Evolutionary conservation across 2,888 invertebrate species (phyloP), one percentile per base, ranked within the genome.

Genomic region (Deladenus siricidicola): DNA sequence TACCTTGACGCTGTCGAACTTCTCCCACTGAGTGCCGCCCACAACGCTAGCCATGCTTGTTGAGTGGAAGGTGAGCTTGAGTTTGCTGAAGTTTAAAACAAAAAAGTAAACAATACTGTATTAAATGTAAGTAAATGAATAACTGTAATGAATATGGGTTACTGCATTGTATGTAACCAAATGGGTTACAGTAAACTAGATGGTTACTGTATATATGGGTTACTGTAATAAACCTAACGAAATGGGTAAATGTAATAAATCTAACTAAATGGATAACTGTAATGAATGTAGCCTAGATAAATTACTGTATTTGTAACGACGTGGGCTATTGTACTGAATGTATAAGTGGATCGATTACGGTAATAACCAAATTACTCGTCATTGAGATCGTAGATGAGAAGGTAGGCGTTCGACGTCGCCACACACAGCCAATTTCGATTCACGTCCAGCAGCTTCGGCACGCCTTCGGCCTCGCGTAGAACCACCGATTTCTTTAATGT

Each of bases 351-450:
- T n/a, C n/a, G n/a, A n/a, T n/a, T n/a, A n/a, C n/a, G 1, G 30
- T n/a, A 50, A 4, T 50, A n/a, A 56, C 17, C 29, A 23, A 48
- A 66, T 67, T 68, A 84, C 83, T 84, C 86, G 66, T 89, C 86
- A 1, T 87, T 86, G n/a, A 96, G 84, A 81, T 96, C 90, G 82
- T 89, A 94, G 43, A 93, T 84, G 81, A 90, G 90, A 0, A 98
- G 81, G 69, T 86, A 87, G 1, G 93, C 93, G 74, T 88, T 87
- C 79, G 89, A 86, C 3, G 93, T 91, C 44, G 88, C 89, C 17
- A 90, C 85, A 0, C 88, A 88, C 60, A 98, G 83, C 80, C 85
- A 92, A 68, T 86, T 85, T 23, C 86, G 86, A 44, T 88, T 90
- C 42, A 90, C 83, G 74, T 89, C 88, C 79, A 93, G 85, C 21